Evolutionary conservation across 2,888 invertebrate species (phyloP), one percentile per base, ranked within the genome.

Genomic region (Ariolimax columbianus): DNA sequence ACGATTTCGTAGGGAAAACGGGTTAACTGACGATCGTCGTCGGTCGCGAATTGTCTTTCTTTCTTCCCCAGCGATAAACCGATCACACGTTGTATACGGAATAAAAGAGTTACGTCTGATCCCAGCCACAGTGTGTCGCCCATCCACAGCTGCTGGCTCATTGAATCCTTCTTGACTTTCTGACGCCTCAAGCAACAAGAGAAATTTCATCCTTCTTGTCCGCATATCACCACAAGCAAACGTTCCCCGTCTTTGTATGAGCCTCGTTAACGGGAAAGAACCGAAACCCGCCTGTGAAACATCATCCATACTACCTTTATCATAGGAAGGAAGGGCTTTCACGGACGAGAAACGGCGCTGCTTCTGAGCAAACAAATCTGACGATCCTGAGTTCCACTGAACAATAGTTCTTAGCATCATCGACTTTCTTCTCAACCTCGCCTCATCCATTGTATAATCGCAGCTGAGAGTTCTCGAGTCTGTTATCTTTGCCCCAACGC

Each of bases 371-470:
- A 77, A 43, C 14, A 81, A 30, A 30, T 85, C 85, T 0, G 85
- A 85, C 11, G 85, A 85, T 9, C 73, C 75, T 7, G 85, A 85
- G n/a, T 85, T 85, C 81, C 85, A 80, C 3, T 81, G 81, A 43
- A 85, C 77, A 43, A 85, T 55, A 19, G 81, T 80, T 23, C 85
- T 30, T 26, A 85, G 59, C 85, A 85, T 85, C 85, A 85, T 85
- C 0, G 85, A 85, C 68, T 85, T 85, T 30, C 85, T 81, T 38
- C 85, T 73, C 38, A 85, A 75, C 43, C 85, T 73, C 0, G 85
- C 85, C 55, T 85, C 85, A 77, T 85, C 85, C 85, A 85, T 85
- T 3, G 85, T 85, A 40, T 85, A 85, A 59, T 85, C 85, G 33
- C 63, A 85, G 38, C 85, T 85, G 9, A 85, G 85, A n/a, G 84